A percentile compares a stretch with the other conserved stretches of the same genome.
Evolutionary conservation across 2,113 vertebrate species (phyloP).

Genomic region (Rhinogobius similis): DNA sequence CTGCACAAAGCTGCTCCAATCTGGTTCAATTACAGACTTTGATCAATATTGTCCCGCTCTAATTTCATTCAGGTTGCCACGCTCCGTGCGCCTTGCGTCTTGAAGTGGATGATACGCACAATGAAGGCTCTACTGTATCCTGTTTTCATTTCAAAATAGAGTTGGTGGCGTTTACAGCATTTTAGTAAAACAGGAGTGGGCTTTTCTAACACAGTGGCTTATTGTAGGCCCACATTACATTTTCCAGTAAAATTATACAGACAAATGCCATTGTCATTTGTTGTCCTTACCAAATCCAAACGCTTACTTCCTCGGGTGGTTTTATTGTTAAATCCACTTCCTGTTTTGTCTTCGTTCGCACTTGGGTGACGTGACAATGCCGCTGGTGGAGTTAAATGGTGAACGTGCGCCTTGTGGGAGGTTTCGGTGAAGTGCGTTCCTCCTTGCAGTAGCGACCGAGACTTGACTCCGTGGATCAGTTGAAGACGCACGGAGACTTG

Average conservation of each 20-base stretch:
- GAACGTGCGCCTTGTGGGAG: not conserved
- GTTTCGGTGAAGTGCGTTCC: not conserved
- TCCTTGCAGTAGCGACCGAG: accelerated
- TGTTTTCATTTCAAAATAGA: slow-evolving; percentile 14
- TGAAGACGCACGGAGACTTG: not conserved
- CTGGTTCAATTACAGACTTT: not conserved
- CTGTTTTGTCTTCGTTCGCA: not conserved
- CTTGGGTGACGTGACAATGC: not conserved
- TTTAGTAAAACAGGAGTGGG: too few species aligned
- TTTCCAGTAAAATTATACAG: too few species aligned
- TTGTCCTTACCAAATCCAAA: not conserved
- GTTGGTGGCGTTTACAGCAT: not conserved
- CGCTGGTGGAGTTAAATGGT: not conserved
- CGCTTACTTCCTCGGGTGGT: not conserved
- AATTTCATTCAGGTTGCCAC: not conserved
- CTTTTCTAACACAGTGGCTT: not conserved
- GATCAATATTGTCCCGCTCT: not conserved
- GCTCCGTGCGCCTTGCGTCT: not conserved
- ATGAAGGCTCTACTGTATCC: not conserved
- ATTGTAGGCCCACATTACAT: too few species aligned
- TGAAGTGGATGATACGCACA: not conserved
- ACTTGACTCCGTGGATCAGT: not conserved
- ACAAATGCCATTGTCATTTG: not conserved
- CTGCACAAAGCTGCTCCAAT: not conserved
- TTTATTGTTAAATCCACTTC: slow-evolving; percentile 30